Evolutionary conservation across 2,797 vertebrate genomes (phyloP), one percentile per base, ranked within the genome.

Genomic region (Hydrolagus colliei): DNA sequence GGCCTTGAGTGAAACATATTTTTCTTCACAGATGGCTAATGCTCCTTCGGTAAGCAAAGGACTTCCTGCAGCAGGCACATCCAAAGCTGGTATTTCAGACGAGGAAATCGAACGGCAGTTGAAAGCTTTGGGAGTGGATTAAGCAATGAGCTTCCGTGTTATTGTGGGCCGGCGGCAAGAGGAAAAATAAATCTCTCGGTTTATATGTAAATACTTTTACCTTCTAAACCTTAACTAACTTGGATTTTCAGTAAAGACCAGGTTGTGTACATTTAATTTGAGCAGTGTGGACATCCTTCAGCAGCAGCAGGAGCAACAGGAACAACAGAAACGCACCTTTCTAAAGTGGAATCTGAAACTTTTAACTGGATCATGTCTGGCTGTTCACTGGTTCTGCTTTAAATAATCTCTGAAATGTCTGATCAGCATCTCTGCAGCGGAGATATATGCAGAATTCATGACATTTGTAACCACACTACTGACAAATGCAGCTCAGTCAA

Each of bases 91-190:
- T 88, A 97, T 99, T 88, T 97, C 98, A 0, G 97, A 99, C 82
- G 98, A 98, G 76, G 98, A 99, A 91, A 99, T 99, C 27, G 98
- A 99, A 92, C 94, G 97, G 87, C 97, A 99, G 90, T 97, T 99
- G 87, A 95, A 96, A 91, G 97, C 97, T 73, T 90, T 99, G 90
- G 97, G 96, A 88, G 96, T 99, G 88, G 97, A 99, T 93, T 99
- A 96, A 93, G 85, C 32, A 2, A 86, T 16, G 72, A 27, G 27
- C 27, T 27, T 27, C 27, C 27, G 27, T 77, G 61, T 88, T 74
- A 73, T 86, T 88, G 14, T 8, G 85, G 74, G 0, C 41, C 6
- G 41, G 2, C 3, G 41, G 41, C 41, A 52, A 52, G 41, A 52
- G 41, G 86, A 59, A 0, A 20, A 8, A n/a, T 35, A 77, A 84